Conservation (phyloP, 2,113 vertebrate genomes). For the Seriola dumerili region DNA sequence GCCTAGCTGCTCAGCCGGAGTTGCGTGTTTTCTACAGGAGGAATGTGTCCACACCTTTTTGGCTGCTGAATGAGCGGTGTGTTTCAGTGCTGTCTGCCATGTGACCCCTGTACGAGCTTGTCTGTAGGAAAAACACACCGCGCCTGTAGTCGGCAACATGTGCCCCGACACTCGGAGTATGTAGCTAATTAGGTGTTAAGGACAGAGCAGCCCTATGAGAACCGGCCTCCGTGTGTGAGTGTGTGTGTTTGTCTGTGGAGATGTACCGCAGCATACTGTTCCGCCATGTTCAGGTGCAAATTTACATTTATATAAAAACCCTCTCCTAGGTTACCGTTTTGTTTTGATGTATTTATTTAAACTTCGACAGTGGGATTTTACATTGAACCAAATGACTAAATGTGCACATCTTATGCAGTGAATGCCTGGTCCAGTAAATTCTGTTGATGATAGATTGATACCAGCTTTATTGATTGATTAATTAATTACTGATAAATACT, state of each 20-base stretch:
- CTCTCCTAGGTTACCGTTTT: not conserved
- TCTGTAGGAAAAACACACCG: constrained; percentile 19
- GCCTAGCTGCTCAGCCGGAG: constrained; percentile 13
- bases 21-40: constrained; percentile 35
- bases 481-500: no score
- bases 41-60: constrained; percentile 56
- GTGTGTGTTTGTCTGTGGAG: not conserved
- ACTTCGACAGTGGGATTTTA: no score
- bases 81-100: constrained; percentile 45
- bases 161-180: constrained; percentile 1
- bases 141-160: constrained; percentile 19
- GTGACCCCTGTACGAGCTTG: constrained; percentile 42
- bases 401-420: no score
- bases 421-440: no score
- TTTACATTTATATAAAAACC: not conserved
- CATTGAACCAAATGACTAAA: no score
- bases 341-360: not conserved
- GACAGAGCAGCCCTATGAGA: constrained; percentile 13
- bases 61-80: constrained; percentile 66
- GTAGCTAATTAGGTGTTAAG: constrained; percentile 11
- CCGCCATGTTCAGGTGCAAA: not conserved
- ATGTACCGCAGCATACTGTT: not conserved
- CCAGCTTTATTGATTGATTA: no score
- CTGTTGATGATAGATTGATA: not conserved
- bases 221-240: not conserved